These are phyloP conservation scores for Hypocryptadius cinnamomeus DNA, from an alignment of 2,113 vertebrate species.

Conservation along the genomic window DNA sequence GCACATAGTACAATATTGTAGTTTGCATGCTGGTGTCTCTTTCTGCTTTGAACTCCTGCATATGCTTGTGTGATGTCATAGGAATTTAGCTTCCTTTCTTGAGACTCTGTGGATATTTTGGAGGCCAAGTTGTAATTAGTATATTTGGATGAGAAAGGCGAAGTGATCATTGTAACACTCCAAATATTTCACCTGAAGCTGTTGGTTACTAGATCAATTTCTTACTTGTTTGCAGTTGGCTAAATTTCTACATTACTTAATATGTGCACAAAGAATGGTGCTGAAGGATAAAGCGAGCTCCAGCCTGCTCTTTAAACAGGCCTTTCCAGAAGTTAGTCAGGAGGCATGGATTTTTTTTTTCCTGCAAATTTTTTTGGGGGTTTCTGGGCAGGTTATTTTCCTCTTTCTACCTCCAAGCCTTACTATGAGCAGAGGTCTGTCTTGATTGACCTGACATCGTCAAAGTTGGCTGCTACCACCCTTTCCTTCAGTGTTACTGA, in stretches of 20 bases:
- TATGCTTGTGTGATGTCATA: neutral
- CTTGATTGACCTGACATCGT: neutral
- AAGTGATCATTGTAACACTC: neutral
- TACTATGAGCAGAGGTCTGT: neutral
- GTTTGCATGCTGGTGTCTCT: neutral
- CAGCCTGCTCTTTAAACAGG: neutral
- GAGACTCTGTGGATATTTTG: neutral
- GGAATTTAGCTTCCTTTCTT: neutral
- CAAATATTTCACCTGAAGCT: neutral
- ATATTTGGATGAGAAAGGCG: neutral
- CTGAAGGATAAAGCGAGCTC: neutral
- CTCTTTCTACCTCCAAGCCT: neutral
- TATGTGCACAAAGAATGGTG: neutral
- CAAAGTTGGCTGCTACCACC: neutral
- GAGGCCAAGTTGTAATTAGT: neutral
- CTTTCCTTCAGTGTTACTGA: neutral
- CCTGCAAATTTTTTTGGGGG: neutral
- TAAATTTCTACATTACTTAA: neutral
- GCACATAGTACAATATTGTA: neutral
- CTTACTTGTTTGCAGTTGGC: neutral
- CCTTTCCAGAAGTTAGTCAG: neutral
- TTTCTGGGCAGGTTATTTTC: neutral
- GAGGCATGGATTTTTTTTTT: neutral
- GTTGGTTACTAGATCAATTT: neutral
- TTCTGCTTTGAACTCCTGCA: neutral